Evolutionary conservation across 2,113 vertebrate species (phyloP), one percentile per base, ranked within the genome.

Genomic region (Chinchilla lanigera): DNA sequence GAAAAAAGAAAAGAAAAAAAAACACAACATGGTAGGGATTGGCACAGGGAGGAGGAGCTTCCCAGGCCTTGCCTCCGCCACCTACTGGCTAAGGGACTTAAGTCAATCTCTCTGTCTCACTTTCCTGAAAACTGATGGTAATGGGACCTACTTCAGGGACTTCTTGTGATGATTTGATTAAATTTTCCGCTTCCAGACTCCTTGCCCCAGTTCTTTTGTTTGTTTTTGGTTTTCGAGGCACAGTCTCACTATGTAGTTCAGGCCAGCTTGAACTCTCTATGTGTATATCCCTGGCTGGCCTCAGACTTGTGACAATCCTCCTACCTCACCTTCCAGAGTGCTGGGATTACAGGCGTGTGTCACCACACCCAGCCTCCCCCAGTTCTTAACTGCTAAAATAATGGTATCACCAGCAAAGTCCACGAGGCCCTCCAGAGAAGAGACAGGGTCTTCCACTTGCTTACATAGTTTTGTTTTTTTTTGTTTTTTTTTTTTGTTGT

Each of bases 341-440:
- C 17, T 14, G 11, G 61, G 28, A 28, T 65, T 65, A 65, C 28
- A 65, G 61, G 61, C 28, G 12, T 65, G 28, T 10, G 35, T 35
- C 35, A 35, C 65, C 30, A 69, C 67, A 38, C 67, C 67, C 17
- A 13, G 24, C 73, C 41, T 47, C 41, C 41, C 22, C 41, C 17
- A 44, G 41, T 71, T 86, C 63, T 90, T 73, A 86, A 83, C 87
- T 73, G 44, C n/a, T 63, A 63, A 93, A 41, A 90, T 73, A 93
- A 47, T 44, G 10, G 71, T 41, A n/a, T 73, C 67, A 41, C 20
- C 38, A 73, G 71, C 71, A 73, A 41, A 9, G 10, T 73, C 71
- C 71, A 24, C 9, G 5, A 41, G 19, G 41, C 30, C 44, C 73
- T 77, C 26, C 73, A 47, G 16, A 77, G 41, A 44, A 44, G 38